Evolutionary conservation across 2,888 invertebrate genomes (phyloP), one percentile per base, ranked within the genome.

Genomic region (Aphodius granarius): DNA sequence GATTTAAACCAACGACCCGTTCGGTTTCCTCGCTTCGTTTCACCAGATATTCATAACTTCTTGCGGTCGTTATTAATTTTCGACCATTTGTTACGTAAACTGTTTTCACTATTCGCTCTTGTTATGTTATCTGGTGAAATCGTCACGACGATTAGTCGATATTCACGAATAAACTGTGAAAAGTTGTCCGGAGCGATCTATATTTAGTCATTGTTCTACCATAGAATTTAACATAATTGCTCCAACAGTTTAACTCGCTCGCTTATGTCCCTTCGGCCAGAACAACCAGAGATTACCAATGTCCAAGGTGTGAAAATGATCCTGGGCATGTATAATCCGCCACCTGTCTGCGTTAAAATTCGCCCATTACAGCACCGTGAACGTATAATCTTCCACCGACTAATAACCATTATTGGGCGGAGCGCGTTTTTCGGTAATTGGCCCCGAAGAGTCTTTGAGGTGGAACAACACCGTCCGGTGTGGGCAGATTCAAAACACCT

Each of bases 281-380:
- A 43, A 43, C 9, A 73, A 20, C 22, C 65, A 73, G 74, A 43
- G 43, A 43, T 43, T 43, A 43, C 43, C 43, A 43, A 43, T 43
- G 43, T 20, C n/a, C 68, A n/a, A 68, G 68, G 68, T 68, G 68
- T 68, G 68, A 68, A 68, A 68, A 68, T 68, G 18, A n/a, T 68
- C 68, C 13, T 43, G 43, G 6, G 68, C 20, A n/a, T n/a, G 18
- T n/a, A 20, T 68, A 68, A 68, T 68, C 22, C n/a, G 20, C 68
- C 68, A 68, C 68, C 68, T 68, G 68, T 21, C 68, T 20, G 43
- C 43, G 68, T 68, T 21, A 68, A 68, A 68, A 68, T 68, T 68
- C 68, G 68, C 2, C 68, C 21, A 68, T 68, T 68, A 68, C 20
- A 18, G 21, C 18, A n/a, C 20, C 20, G 68, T 3, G 21, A 68